These are phyloP conservation scores for Microtus montanus DNA, from an alignment of 2,113 vertebrate genomes.

Conservation along the genomic window DNA sequence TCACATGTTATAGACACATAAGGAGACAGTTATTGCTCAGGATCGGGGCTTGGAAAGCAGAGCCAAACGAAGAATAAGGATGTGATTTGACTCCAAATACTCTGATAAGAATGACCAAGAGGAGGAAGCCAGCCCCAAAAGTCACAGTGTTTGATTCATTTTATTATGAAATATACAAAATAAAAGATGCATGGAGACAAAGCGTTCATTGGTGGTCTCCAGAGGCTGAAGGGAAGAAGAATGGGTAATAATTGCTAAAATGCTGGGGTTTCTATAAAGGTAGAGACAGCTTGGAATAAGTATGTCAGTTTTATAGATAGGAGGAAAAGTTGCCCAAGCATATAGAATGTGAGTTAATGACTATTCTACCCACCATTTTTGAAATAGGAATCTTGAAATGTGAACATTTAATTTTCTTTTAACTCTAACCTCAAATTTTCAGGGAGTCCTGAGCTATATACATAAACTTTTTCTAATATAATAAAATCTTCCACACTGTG, in stretches of 20 bases:
- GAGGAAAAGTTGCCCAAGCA: not conserved
- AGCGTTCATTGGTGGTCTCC: not conserved
- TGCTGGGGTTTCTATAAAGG: not conserved
- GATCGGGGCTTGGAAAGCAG: not conserved
- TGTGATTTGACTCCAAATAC: not conserved
- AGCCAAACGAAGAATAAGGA: not conserved
- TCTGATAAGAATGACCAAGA: not conserved
- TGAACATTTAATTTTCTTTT: conserved; percentile 15
- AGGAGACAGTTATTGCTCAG: not conserved
- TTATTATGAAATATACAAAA: not conserved
- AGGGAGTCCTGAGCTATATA: not conserved
- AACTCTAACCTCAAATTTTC: conserved; percentile 8
- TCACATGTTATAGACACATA: not conserved
- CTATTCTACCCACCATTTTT: not conserved
- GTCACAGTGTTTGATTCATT: not conserved
- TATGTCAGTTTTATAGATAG: not conserved
- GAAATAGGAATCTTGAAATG: not conserved
- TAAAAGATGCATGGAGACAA: not conserved
- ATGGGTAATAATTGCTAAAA: not conserved
- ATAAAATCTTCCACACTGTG: not conserved
- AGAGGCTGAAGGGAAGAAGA: not conserved
- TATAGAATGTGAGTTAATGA: not conserved
- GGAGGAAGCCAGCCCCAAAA: not conserved
- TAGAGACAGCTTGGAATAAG: not conserved
- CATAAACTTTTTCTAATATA: not conserved